A percentile compares a stretch with the other conserved stretches of the same genome.
These are phyloP conservation scores for Holotrichia oblita DNA, from an alignment of 1,140 invertebrate genomes.

Conservation along the genomic window DNA sequence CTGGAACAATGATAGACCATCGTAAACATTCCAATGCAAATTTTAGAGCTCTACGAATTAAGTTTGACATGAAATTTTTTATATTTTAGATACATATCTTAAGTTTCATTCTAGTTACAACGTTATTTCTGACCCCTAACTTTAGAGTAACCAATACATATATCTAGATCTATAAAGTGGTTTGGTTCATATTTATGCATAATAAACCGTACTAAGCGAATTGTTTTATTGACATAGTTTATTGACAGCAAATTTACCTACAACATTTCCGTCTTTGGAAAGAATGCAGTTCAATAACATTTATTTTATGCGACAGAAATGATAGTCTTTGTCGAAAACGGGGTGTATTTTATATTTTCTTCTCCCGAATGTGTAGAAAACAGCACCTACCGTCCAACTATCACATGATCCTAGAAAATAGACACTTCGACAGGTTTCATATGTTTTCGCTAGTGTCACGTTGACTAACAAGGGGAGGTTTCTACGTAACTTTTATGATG, in stretches of 20 bases:
- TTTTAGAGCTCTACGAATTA: too few species aligned
- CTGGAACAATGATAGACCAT: too few species aligned
- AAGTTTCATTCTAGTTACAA: neutral
- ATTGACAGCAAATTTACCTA: too few species aligned
- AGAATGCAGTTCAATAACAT: neutral
- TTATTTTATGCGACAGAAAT: neutral
- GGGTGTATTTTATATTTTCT: neutral
- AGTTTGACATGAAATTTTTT: slow-evolving; percentile 15
- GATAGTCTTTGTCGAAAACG: neutral
- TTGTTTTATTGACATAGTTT: too few species aligned
- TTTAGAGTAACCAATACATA: slow-evolving; percentile 8
- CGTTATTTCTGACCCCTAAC: neutral
- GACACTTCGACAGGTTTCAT: slow-evolving; percentile 40
- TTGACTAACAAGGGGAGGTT: slow-evolving; percentile 44
- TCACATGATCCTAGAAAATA: slow-evolving; percentile 41
- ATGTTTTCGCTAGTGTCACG: slow-evolving; percentile 45
- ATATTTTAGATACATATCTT: neutral
- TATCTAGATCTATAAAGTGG: slow-evolving; percentile 1
- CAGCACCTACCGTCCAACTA: neutral
- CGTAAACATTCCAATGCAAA: too few species aligned
- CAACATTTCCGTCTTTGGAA: too few species aligned
- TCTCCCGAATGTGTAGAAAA: neutral
- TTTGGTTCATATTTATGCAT: slow-evolving; percentile 6
- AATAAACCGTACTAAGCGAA: too few species aligned
- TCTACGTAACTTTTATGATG: slow-evolving; percentile 43